A percentile compares a stretch with the other conserved stretches of the same genome.
These are phyloP conservation scores for Drosophila subsilvestris DNA, from an alignment of 2,888 invertebrate species.

Conservation along the genomic window DNA sequence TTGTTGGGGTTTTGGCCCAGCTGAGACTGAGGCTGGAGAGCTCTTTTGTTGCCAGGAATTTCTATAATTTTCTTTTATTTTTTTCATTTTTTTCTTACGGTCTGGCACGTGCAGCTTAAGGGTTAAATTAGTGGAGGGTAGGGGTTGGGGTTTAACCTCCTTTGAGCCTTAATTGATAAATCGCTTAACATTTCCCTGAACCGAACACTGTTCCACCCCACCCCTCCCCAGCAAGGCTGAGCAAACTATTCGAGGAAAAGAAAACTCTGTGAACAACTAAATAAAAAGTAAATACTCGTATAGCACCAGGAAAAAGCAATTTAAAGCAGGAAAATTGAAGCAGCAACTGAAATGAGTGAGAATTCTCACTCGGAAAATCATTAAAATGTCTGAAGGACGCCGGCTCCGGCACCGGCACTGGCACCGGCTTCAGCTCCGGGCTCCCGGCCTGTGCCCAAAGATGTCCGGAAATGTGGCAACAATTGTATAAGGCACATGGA, in stretches of 20 bases:
- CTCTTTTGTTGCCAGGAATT: conserved; percentile 38
- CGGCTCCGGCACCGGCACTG: too few species aligned
- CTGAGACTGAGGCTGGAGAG: conserved; percentile 1
- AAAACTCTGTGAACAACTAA: conserved; percentile 34
- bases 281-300: conserved; percentile 21
- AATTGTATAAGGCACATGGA: conserved; percentile 62
- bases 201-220: not conserved
- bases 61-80: conserved; percentile 27
- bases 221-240: not conserved
- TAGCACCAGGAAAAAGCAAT: conserved; percentile 62
- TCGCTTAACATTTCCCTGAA: conserved; percentile 35
- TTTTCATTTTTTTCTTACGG: conserved; percentile 11
- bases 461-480: conserved; percentile 69
- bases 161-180: conserved; percentile 72
- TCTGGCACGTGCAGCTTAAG: conserved; percentile 62
- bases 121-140: conserved; percentile 40
- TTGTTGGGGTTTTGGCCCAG: conserved; percentile 32
- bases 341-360: conserved; percentile 35
- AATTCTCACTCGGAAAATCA: conserved; percentile 73
- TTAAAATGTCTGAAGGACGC: conserved; percentile 70
- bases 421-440: conserved; percentile 5
- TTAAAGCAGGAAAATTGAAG: conserved; percentile 63
- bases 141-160: conserved; percentile 24
- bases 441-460: conserved; percentile 38
- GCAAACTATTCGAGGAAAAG: conserved; percentile 44